Evolutionary conservation across 2,888 invertebrate species (phyloP).

Genomic region (Geophilus truncorum): DNA sequence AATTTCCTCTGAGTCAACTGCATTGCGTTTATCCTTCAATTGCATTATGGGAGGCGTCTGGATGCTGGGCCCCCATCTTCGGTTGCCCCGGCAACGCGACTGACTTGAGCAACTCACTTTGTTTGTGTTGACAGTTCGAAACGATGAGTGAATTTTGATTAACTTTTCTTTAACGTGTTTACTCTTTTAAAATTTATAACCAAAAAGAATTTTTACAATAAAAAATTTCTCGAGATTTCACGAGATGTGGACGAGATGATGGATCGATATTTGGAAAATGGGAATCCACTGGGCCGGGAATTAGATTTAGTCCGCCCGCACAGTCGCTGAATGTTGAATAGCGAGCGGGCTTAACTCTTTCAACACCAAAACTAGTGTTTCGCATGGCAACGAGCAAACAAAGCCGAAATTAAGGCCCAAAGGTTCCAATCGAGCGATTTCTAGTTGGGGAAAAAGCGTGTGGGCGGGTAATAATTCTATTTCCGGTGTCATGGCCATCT

Average conservation of each 20-base stretch:
- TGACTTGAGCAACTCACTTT: neutral
- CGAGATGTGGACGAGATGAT: neutral
- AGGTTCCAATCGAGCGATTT: neutral
- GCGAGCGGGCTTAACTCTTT: neutral
- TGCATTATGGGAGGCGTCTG: conserved; percentile 20
- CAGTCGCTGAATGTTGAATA: neutral
- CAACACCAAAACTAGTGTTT: neutral
- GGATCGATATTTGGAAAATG: neutral
- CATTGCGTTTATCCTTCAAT: neutral
- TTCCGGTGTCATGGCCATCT: conserved; percentile 20
- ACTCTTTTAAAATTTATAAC: neutral
- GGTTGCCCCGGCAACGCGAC: neutral
- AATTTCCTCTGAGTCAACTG: neutral
- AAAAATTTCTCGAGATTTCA: neutral
- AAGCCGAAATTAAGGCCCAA: neutral
- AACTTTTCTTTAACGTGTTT: neutral
- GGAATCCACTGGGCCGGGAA: conserved; percentile 20
- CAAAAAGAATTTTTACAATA: neutral
- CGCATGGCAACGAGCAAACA: neutral
- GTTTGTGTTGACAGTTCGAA: conserved; percentile 12
- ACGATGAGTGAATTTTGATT: neutral
- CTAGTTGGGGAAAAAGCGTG: neutral
- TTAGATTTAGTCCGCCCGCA: conserved; percentile 3
- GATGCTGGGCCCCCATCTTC: neutral
- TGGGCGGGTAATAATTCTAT: conserved; percentile 2